Evolutionary conservation across 1,140 invertebrate species (phyloP), one percentile per base, ranked within the genome.

Genomic region (Atta texana): DNA sequence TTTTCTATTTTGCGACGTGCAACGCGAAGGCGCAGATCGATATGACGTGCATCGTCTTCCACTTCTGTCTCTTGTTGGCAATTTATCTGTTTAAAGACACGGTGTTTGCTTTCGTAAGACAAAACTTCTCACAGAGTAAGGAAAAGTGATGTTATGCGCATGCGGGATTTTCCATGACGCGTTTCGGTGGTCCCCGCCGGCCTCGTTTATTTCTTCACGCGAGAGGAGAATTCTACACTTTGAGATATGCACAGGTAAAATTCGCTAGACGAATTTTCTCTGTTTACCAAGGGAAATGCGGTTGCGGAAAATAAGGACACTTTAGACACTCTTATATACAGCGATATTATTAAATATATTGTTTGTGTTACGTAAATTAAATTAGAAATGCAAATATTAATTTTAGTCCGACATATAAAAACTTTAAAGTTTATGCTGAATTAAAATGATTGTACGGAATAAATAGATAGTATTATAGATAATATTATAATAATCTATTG

Each of bases 1-100:
- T 66, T 24, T n/a, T 24, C 16, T 28, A 34, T 51, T 34, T 74
- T 14, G 39, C 24, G 12, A 68, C 16, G 18, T 72, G 18, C 16
- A 59, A 74, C 12, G 80, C 55, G 14, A 55, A 16, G 31, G 28
- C 39, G 16, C 16, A 63, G 57, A 63, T 84, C 80, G 55, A 84
- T 84, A 74, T 24, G 66, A 64, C 51, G 39, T n/a, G 51, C 57
- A 31, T 31, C 39, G 63, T 66, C 72, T 61, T 84, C 7, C 34
- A 34, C 49, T 28, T 57, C 28, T 31, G 49, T 88, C 55, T 75
- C 74, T 61, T 18, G 24, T 75, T 24, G 53, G 24, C 82, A 82
- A 89, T 89, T 89, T 86, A 77, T 88, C 76, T 85, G 76, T 89
- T 89, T 76, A 64, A 59, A 53, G 69, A 81, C 63, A 86, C 68